Conservation (phyloP, 2,797 vertebrate genomes). For the Danio tinwini region DNA sequence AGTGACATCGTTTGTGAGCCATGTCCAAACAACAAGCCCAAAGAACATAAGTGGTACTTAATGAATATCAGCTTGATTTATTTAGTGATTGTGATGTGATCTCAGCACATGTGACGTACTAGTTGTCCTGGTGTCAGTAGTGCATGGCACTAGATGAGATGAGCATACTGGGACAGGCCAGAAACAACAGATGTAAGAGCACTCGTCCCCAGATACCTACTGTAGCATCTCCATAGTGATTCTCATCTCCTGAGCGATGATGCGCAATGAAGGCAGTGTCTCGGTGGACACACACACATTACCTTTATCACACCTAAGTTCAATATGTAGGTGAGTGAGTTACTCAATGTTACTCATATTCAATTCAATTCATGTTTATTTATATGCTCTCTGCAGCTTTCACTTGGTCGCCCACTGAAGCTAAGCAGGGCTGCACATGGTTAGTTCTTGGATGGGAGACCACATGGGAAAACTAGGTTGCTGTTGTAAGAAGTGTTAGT, state of each 20-base stretch:
- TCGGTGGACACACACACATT: background rate
- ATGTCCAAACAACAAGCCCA: background rate
- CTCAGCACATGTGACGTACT: background rate
- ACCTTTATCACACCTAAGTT: conserved; percentile 2
- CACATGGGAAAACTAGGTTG: no score
- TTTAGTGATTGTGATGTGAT: background rate
- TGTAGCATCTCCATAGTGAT: conserved; percentile 56
- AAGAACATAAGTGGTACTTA: background rate
- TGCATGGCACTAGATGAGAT: background rate
- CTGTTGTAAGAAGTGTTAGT: no score
- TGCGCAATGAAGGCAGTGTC: background rate
- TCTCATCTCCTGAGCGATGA: conserved; percentile 49
- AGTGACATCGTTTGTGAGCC: background rate
- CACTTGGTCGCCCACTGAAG: no score
- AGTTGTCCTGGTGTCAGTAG: background rate
- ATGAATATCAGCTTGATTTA: background rate
- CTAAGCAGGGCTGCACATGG: no score
- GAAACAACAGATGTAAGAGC: background rate
- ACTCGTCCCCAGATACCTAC: conserved; percentile 24
- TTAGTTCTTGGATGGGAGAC: no score
- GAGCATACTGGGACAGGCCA: background rate
- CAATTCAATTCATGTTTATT: no score
- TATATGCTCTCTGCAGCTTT: no score
- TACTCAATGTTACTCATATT: no score
- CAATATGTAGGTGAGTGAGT: background rate